Conservation (phyloP, 1,140 invertebrate genomes). For the Lycorma delicatula region DNA sequence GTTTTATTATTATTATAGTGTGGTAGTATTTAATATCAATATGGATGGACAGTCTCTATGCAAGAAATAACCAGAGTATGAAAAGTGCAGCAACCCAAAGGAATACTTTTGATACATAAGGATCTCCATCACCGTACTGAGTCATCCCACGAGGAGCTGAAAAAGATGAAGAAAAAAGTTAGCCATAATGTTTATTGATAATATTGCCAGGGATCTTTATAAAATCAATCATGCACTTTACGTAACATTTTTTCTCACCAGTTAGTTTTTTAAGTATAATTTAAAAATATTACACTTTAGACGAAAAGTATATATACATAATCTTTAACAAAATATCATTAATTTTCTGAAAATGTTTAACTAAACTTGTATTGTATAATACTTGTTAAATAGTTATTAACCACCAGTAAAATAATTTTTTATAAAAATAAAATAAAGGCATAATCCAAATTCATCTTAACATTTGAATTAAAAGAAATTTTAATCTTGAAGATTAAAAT, state of each 20-base stretch:
- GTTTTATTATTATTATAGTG: too few species aligned
- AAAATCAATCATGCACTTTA: background rate
- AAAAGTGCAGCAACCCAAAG: conserved; percentile 86
- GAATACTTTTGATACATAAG: conserved; percentile 88
- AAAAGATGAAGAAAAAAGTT: conserved; percentile 33
- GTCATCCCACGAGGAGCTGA: conserved; percentile 69
- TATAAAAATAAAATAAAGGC: too few species aligned
- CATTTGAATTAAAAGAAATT: too few species aligned
- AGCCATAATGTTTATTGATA: background rate
- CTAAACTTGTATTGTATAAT: too few species aligned
- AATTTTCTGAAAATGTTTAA: too few species aligned
- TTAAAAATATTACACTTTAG: background rate
- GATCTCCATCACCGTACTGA: conserved; percentile 86
- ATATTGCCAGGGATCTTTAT: background rate
- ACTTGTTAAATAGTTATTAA: too few species aligned
- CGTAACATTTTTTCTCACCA: background rate
- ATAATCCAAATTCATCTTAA: too few species aligned
- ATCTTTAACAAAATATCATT: background rate
- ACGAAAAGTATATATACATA: background rate
- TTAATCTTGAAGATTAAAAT: too few species aligned
- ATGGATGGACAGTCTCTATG: too few species aligned
- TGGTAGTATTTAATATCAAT: too few species aligned
- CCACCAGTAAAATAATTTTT: too few species aligned
- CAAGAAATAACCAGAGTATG: conserved; percentile 84
- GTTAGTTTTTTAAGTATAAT: background rate